phyloP scores from a whole-genome alignment of 2,113 vertebrate species.

The Saccopteryx bilineata region DNA sequence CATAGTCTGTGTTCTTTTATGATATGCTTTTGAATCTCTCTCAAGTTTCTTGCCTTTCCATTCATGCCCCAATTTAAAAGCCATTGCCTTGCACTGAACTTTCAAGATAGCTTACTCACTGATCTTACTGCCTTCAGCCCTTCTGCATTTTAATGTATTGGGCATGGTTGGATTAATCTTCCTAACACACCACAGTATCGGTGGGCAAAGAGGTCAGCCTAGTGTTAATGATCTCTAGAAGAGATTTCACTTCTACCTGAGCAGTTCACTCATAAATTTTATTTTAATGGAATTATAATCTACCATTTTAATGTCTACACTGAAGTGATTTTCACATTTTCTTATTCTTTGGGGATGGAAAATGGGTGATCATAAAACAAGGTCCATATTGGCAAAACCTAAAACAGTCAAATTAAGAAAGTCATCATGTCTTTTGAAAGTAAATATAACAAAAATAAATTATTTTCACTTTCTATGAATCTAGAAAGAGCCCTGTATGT shows the following conservation, averaged over 20 bases:
- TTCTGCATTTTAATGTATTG: background rate
- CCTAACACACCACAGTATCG: background rate
- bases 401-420: constrained; percentile 35
- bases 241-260: background rate
- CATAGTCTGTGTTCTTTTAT: background rate
- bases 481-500: constrained; percentile 46
- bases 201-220: background rate
- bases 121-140: background rate
- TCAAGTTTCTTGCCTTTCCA: background rate
- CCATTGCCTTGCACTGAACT: background rate
- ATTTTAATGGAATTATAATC: background rate
- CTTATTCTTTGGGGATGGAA: constrained; percentile 30
- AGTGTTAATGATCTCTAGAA: background rate
- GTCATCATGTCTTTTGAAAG: background rate
- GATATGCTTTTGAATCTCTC: background rate
- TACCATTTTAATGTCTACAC: background rate
- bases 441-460: constrained; percentile 40
- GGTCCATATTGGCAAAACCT: background rate
- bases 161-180: background rate
- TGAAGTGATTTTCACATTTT: constrained; percentile 46
- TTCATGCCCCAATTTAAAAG: background rate
- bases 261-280: background rate
- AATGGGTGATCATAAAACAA: background rate
- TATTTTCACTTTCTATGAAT: constrained; percentile 63
- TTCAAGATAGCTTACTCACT: background rate